phyloP scores from a whole-genome alignment of 1,140 invertebrate genomes.

The Formica exsecta region DNA sequence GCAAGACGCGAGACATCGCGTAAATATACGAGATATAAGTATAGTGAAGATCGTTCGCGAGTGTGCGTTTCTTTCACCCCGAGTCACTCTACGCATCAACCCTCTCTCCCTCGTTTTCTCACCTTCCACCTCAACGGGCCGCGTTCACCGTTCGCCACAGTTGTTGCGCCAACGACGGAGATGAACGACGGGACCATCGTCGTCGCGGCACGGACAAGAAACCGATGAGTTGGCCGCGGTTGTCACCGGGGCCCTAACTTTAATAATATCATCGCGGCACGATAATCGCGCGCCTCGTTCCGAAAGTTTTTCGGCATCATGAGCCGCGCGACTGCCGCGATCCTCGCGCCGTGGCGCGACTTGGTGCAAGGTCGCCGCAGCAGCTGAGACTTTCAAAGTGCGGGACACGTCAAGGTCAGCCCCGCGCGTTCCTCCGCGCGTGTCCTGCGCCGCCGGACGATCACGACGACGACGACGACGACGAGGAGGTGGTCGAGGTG shows the following conservation, averaged over 20 bases:
- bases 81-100: neutral
- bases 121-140: constrained; percentile 12
- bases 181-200: constrained; percentile 28
- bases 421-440: constrained; percentile 51
- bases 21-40: neutral
- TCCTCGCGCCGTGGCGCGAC: constrained; percentile 32
- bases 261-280: neutral
- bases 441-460: constrained; percentile 51
- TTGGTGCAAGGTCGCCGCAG: constrained; percentile 70
- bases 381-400: constrained; percentile 67
- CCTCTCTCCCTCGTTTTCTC: neutral
- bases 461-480: constrained; percentile 31
- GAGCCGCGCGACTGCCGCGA: constrained; percentile 40
- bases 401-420: constrained; percentile 66
- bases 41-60: neutral
- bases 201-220: constrained; percentile 12
- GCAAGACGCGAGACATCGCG: neutral
- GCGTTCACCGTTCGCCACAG: constrained; percentile 45
- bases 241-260: no score
- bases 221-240: constrained; percentile 34
- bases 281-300: neutral
- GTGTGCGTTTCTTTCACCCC: neutral
- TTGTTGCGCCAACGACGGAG: constrained; percentile 35
- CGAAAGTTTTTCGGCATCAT: constrained; percentile 45
- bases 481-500: neutral